A percentile compares a stretch with the other conserved stretches of the same genome.
These are phyloP conservation scores for Helicoverpa armigera DNA, from an alignment of 1,140 invertebrate genomes.

Conservation along the genomic window DNA sequence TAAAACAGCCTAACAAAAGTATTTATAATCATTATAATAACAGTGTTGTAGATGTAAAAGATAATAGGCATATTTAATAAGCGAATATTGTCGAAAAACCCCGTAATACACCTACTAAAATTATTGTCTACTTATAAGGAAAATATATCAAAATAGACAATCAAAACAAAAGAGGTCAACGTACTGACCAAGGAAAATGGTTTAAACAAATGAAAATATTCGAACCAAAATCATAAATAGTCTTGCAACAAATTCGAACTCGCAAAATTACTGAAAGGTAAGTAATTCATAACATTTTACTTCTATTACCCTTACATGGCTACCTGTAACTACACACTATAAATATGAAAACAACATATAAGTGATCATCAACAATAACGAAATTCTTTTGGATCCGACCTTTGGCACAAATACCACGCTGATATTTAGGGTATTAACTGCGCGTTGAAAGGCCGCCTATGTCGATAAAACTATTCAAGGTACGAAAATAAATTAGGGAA, in stretches of 20 bases:
- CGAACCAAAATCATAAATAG: too few relatives aligned
- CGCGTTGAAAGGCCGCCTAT: constrained; percentile 5
- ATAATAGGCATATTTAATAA: not conserved
- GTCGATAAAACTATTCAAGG: not conserved
- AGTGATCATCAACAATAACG: constrained; percentile 10
- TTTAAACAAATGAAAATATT: too few relatives aligned
- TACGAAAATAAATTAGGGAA: not conserved
- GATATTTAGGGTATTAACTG: constrained; percentile 51
- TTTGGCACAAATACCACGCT: constrained; percentile 55
- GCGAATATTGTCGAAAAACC: not conserved
- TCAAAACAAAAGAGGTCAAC: too few relatives aligned
- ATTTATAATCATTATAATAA: not conserved
- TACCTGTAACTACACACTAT: too few relatives aligned
- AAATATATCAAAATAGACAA: too few relatives aligned
- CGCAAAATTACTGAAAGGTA: too few relatives aligned
- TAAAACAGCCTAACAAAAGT: constrained; percentile 23
- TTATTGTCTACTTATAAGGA: too few relatives aligned
- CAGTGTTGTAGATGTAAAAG: not conserved
- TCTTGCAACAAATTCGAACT: too few relatives aligned
- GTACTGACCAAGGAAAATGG: too few relatives aligned
- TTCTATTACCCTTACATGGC: too few relatives aligned
- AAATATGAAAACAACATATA: not conserved
- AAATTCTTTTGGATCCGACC: constrained; percentile 34
- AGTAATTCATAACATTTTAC: too few relatives aligned
- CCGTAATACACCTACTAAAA: too few relatives aligned